Base-by-base conservation (phyloP, 1,140 invertebrate genomes). In the Macrocentrus cingulum region DNA sequence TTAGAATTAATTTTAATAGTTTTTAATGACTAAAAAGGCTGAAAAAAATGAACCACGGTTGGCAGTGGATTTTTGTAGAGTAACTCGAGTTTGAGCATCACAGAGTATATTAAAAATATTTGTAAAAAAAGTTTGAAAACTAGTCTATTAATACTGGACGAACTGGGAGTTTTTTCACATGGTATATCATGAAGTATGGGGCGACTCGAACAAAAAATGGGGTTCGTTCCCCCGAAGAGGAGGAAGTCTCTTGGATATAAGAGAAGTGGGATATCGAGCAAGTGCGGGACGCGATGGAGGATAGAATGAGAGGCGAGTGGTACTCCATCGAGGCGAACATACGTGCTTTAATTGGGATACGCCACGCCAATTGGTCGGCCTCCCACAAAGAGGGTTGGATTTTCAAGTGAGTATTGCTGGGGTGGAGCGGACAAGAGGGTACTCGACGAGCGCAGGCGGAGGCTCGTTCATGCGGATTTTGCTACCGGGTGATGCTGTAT, bases 361-460 rank as follows among this genome's bases (percentile, higher is more conserved):
- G 34, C 20, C 23, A 46, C 59, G 55, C 46, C 63, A 65, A 75
- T 77, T 77, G 75, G 71, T 63, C 63, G 67, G 51, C 19, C 59
- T 60, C 59, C 49, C 49, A 57, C 34, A 57, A 61, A 61, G 59
- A 25, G 67, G 73, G 68, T 73, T 69, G 72, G 70, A 72, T 77
- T 74, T 70, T 75, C 61, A 68, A 77, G 71, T 68, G 67, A 63
- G 61, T 62, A 69, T 51, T 62, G 60, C 57, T 64, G 67, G 72
- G 72, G 72, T 75, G 75, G 73, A 75, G 73, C 71, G 61, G 66
- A 66, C 56, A 64, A 75, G 72, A 58, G 56, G 59, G 64, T 59
- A 62, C 74, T 73, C 66, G 62, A 58, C 46, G 39, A 51, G 16
- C 8, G 50, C 3, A 41, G 32, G 32, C 5, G 36, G 44, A 46